Base-by-base conservation (phyloP, 2,888 invertebrate species). In the Amiota communis region DNA sequence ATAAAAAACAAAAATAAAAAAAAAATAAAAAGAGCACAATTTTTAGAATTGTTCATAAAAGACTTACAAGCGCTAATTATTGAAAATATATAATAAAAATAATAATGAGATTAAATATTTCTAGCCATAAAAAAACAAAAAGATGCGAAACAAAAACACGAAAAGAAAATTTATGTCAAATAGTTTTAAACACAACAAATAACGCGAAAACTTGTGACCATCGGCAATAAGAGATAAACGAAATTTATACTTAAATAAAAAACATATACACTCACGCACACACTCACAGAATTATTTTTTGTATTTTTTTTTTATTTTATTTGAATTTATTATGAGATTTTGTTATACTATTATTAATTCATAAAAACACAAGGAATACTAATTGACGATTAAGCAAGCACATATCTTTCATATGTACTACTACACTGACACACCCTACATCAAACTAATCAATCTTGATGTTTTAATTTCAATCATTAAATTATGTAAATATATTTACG, bases 11-110 rank as follows among this genome's bases (percentile, higher is more conserved):
- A 49, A 68, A 49, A 67, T 36, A 49, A 69, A 69, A 15, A 68
- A 51, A 17, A 49, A 53, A 69, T n/a, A 20, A 69, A 59, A 47
- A 65, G 59, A 49, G 70, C 57, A 70, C 70, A 70, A 70, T 56
- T 70, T 57, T 47, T 70, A 70, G 70, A 70, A 70, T 70, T 70
- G 70, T 57, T 70, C 59, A 15, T 56, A 71, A 63, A 71, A 71
- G 63, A 71, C 71, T 63, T 63, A 49, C 48, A 71, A 71, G 47
- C n/a, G 36, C 36, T 36, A 36, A 36, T 23, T 23, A 36, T 6
- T 4, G 17, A 61, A 56, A 20, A 53, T 0, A 20, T 63, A 71
- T 9, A 61, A 48, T 2, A 48, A 71, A 71, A 20, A 56, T 6
- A 53, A 53, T 13, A 69, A 51, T 4, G 17, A 69, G 4, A 4